phyloP scores from a whole-genome alignment of 2,797 vertebrate genomes.

The Channallabes apus region DNA sequence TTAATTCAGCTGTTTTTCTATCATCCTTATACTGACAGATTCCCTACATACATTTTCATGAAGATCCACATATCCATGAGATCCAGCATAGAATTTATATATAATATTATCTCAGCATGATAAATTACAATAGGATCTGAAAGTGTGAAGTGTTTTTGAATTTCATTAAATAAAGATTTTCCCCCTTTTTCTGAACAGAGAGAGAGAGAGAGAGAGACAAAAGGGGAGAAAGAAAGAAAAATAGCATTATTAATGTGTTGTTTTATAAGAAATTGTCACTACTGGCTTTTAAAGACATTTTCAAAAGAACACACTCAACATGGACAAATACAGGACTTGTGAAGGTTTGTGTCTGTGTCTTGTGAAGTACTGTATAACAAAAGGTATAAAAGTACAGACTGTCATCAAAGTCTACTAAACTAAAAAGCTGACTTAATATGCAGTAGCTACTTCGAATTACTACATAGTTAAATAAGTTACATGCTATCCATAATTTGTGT shows the following conservation, averaged over 20 bases:
- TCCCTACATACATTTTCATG: constrained; percentile 9
- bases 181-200: background rate
- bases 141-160: background rate
- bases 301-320: too few species aligned
- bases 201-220: too few species aligned
- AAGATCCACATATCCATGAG: background rate
- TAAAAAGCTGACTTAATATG: too few species aligned
- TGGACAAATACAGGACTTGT: too few species aligned
- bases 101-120: background rate
- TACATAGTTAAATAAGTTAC: too few species aligned
- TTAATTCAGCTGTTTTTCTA: constrained; percentile 21
- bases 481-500: background rate
- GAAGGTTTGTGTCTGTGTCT: too few species aligned
- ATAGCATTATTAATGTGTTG: background rate
- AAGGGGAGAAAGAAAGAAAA: background rate
- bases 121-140: background rate
- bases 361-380: too few species aligned
- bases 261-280: background rate
- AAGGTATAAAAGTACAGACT: too few species aligned
- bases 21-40: background rate
- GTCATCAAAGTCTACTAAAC: too few species aligned
- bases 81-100: background rate
- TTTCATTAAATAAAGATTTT: background rate
- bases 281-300: background rate
- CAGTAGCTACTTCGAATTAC: too few species aligned